phyloP scores from a whole-genome alignment of 2,888 invertebrate species.

The Diaperis boleti region DNA sequence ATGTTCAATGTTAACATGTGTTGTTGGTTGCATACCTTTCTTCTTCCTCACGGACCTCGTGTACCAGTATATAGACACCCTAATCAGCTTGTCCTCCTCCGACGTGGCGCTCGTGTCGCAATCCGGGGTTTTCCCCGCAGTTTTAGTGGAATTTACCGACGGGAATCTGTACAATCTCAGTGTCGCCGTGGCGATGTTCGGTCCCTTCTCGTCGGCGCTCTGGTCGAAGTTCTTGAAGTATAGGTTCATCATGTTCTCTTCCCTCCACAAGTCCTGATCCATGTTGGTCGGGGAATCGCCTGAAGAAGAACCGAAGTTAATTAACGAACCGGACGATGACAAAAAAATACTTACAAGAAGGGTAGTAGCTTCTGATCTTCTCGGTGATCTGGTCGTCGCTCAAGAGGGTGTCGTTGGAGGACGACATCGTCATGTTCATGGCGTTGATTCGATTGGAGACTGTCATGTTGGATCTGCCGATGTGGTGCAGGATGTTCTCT shows the following conservation, averaged over 20 bases:
- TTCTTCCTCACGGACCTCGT: conserved; percentile 70
- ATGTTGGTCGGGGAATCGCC: conserved; percentile 71
- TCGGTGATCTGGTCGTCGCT: conserved; percentile 58
- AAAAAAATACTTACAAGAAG: conserved; percentile 59
- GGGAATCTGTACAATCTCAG: conserved; percentile 69
- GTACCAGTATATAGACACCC: conserved; percentile 73
- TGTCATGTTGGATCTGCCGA: conserved; percentile 40
- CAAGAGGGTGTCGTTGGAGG: conserved; percentile 48
- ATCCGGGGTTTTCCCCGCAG: conserved; percentile 47
- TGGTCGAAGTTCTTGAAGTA: conserved; percentile 70
- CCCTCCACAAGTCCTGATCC: conserved; percentile 69
- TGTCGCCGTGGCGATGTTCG: conserved; percentile 68
- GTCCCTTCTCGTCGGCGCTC: conserved; percentile 62
- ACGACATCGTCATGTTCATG: conserved; percentile 47
- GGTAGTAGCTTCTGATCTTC: conserved; percentile 63
- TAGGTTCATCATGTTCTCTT: conserved; percentile 70
- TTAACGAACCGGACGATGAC: conserved; percentile 4
- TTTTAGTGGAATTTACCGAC: conserved; percentile 62
- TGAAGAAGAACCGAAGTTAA: no score
- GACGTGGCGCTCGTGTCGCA: conserved; percentile 50
- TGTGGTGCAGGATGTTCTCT: conserved; percentile 52
- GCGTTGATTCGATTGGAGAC: conserved; percentile 20
- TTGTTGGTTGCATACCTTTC: conserved; percentile 65
- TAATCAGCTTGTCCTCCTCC: conserved; percentile 69
- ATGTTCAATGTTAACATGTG: no score